A percentile compares a stretch with the other conserved stretches of the same genome.
phyloP scores from a whole-genome alignment of 2,888 invertebrate species.

The Oscheius sp. region DNA sequence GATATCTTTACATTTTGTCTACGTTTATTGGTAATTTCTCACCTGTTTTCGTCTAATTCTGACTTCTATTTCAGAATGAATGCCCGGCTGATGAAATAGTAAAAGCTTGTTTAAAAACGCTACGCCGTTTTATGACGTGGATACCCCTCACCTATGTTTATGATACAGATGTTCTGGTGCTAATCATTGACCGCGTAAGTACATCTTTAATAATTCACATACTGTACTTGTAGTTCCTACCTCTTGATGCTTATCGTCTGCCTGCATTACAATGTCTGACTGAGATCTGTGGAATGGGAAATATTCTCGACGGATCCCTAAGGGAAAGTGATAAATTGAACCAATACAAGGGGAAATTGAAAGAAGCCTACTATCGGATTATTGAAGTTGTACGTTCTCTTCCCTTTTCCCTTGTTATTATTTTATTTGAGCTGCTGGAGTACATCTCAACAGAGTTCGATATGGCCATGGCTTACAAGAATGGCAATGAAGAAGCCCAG shows the following conservation, averaged over 20 bases:
- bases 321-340: constrained; percentile 1
- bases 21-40: constrained; percentile 85
- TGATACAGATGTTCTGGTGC: constrained; percentile 94
- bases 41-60: no score
- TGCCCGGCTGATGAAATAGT: constrained; percentile 96
- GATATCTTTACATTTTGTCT: constrained; percentile 97
- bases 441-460: constrained; percentile 79
- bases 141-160: constrained; percentile 99
- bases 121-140: constrained; percentile 97
- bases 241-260: constrained; percentile 96
- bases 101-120: constrained; percentile 92
- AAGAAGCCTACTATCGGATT: constrained; percentile 88
- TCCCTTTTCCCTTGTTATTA: neutral
- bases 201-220: neutral
- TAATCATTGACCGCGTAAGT: constrained; percentile 84
- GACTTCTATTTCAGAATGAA: constrained; percentile 80
- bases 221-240: constrained; percentile 82
- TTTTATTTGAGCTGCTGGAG: constrained; percentile 3
- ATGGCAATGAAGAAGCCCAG: constrained; percentile 92
- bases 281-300: constrained; percentile 82
- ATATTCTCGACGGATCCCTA: constrained; percentile 74
- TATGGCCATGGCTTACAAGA: constrained; percentile 91
- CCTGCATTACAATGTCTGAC: constrained; percentile 97
- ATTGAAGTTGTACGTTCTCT: constrained; percentile 83
- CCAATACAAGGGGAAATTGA: constrained; percentile 90